Evolutionary conservation across 2,888 invertebrate species (phyloP).

Genomic region (Calliopum simillimum): DNA sequence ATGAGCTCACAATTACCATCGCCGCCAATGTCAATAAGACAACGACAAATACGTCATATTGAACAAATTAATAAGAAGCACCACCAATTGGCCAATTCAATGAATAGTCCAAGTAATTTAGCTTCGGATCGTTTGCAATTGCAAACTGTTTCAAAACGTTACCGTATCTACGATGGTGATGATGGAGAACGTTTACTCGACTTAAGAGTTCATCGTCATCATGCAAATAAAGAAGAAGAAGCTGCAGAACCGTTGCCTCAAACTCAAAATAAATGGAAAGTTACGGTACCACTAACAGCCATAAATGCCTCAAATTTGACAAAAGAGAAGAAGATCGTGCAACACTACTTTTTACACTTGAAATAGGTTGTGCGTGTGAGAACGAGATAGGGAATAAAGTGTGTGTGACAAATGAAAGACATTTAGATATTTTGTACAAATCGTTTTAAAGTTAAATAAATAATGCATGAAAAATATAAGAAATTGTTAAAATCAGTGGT

Average conservation of each 20-base stretch:
- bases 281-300: too few species aligned
- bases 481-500: too few species aligned
- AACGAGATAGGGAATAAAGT: too few species aligned
- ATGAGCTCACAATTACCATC: not conserved
- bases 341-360: conserved; percentile 2
- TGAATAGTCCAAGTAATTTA: not conserved
- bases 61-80: not conserved
- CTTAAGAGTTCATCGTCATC: not conserved
- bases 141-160: not conserved
- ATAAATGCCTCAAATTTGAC: too few species aligned
- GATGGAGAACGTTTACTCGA: conserved; percentile 6
- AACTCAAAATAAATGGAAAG: not conserved
- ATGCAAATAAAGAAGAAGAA: not conserved
- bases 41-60: not conserved
- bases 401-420: too few species aligned
- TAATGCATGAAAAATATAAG: too few species aligned
- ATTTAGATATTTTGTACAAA: too few species aligned
- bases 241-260: not conserved
- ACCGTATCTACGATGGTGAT: not conserved
- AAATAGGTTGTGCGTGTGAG: not conserved
- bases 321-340: not conserved
- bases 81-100: not conserved
- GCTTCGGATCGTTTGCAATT: not conserved
- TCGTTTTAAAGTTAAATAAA: too few species aligned
- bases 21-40: not conserved